A percentile compares a stretch with the other conserved stretches of the same genome.
These are phyloP conservation scores for Portunus trituberculatus DNA, from an alignment of 1,140 invertebrate species.

Conservation along the genomic window DNA sequence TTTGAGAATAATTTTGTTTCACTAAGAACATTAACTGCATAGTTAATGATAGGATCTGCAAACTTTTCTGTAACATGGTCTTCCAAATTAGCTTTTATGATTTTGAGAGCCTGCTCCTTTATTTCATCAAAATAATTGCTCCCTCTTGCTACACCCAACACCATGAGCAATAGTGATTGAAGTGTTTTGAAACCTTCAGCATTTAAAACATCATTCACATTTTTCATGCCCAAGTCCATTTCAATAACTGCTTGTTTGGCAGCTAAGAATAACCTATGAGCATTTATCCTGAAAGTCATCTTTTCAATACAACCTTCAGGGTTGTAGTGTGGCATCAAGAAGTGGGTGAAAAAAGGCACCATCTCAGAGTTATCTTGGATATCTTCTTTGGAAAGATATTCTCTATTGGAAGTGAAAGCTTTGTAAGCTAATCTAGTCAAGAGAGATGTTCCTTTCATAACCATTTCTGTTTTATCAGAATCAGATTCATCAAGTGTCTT, in stretches of 20 bases:
- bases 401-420: neutral
- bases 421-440: slow-evolving; percentile 21
- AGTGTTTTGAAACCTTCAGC: neutral
- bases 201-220: neutral
- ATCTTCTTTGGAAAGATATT: slow-evolving; percentile 15
- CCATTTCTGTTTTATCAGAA: neutral
- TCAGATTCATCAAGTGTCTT: neutral
- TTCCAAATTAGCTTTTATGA: neutral
- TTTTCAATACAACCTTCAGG: slow-evolving; percentile 25
- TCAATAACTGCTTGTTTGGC: slow-evolving; percentile 14
- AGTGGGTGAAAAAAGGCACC: slow-evolving; percentile 23
- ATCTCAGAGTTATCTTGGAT: neutral
- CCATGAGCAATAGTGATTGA: slow-evolving; percentile 34
- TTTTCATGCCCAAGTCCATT: neutral
- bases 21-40: slow-evolving; percentile 37
- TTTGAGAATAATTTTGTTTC: slow-evolving; percentile 46
- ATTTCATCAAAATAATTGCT: neutral
- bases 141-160: slow-evolving; percentile 26
- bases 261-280: slow-evolving; percentile 50
- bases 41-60: slow-evolving; percentile 63
- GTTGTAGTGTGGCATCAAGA: slow-evolving; percentile 54
- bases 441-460: neutral
- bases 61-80: slow-evolving; percentile 6
- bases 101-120: slow-evolving; percentile 24
- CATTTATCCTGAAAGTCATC: slow-evolving; percentile 49